Base-by-base conservation (phyloP, 2,113 vertebrate genomes). In the Daubentonia madagascariensis region DNA sequence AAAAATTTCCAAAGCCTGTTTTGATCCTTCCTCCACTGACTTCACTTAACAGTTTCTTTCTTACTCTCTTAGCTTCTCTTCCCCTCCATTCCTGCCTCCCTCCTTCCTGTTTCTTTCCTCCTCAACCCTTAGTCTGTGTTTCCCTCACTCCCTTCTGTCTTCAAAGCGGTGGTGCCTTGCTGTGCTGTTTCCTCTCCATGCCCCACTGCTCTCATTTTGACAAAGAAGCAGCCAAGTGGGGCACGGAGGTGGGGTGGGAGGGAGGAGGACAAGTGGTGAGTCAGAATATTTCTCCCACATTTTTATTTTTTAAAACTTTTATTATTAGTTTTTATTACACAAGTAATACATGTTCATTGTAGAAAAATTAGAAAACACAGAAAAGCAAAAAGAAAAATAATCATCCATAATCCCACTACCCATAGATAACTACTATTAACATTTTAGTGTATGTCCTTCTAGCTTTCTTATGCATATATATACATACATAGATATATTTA, bases 321-420 rank as follows among this genome's bases (percentile, higher is more conserved):
- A 98, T 97, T 98, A 97, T 96, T 97, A 92, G 96, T 96, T 96
- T 98, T 98, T 97, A 98, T 98, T 98, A 98, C 98, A 98, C 98
- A 98, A 98, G 97, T 97, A 97, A 96, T 98, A 98, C 98, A 98
- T 97, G 61, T 95, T 98, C 86, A 96, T 97, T 97, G 98, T 98
- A 98, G 97, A 98, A 98, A 98, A 98, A 98, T 98, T 98, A 98
- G 98, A 98, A 98, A 98, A 98, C 98, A 98, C 98, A 97, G 97
- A 97, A 97, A 97, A 97, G 95, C 92, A 76, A 98, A 98, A 98
- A 84, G 89, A 96, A 98, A 96, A 97, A 98, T 93, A 98, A 98
- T 96, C 98, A 97, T 84, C 98, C 96, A 92, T 96, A 95, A 92
- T 96, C 96, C 96, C 97, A 92, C 94, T 97, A 96, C 95, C 97